Evolutionary conservation across 2,797 vertebrate species (phyloP), one percentile per base, ranked within the genome.

Genomic region (Oreortyx pictus): DNA sequence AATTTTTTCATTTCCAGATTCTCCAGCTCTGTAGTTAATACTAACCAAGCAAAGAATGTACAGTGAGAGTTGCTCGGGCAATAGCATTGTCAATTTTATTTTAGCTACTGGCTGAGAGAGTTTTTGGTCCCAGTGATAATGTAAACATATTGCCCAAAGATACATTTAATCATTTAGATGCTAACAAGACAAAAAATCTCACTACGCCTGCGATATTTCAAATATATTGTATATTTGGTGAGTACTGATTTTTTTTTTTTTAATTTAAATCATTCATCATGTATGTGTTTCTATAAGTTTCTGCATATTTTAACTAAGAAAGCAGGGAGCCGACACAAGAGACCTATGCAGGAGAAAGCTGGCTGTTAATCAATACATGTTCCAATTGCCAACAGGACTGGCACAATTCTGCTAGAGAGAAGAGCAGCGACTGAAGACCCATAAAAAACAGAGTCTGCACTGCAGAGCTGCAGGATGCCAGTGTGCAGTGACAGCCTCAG

Each of bases 261-360:
- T 68, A 89, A 60, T 43, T 73, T 65, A 90, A 79, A 46, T 43
- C 0, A 9, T 59, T 83, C 33, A 62, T 27, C 6, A 1, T 65
- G 3, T 60, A 41, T 43, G 8, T 29, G 56, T 80, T 89, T 72
- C 61, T 87, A 44, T 29, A 47, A 29, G 50, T 44, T 71, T 73
- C 29, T 10, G 4, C 35, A 18, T 7, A 43, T 72, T 86, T 83
- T 66, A 60, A 59, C 22, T 41, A 47, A 52, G 66, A 39, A 89
- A 91, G 15, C 39, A 14, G 4, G 46, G 18, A 93, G 3, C 46
- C 68, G 14, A 35, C 23, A 33, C 19, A 54, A n/a, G 25, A 81
- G 61, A 68, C 0, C 0, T 6, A 7, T 0, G 2, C 19, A n/a
- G 82, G 74, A 91, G 70, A 79, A 91, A 33, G 7, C 13, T 60